phyloP scores from a whole-genome alignment of 1,140 invertebrate genomes.

The Aethina tumida region DNA sequence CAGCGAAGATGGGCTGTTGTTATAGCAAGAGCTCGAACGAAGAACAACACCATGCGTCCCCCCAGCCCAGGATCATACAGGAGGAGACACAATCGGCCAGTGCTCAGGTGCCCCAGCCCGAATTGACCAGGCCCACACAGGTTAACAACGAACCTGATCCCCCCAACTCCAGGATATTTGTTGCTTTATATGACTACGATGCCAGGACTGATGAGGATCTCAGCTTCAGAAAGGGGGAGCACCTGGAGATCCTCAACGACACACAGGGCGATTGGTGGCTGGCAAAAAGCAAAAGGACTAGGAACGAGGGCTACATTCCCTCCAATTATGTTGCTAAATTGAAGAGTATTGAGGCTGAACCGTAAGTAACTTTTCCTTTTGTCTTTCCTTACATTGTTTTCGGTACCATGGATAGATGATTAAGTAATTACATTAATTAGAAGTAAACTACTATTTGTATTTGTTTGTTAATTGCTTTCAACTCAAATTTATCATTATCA shows the following conservation, averaged over 20 bases:
- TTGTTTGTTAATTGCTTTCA: neutral
- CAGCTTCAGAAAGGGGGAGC: slow-evolving; percentile 96
- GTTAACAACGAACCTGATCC: slow-evolving; percentile 52
- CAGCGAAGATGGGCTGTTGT: slow-evolving; percentile 55
- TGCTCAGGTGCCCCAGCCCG: slow-evolving; percentile 54
- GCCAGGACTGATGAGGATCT: slow-evolving; percentile 97
- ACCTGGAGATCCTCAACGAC: slow-evolving; percentile 96
- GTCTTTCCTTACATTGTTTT: neutral
- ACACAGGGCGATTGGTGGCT: slow-evolving; percentile 99
- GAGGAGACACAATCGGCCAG: slow-evolving; percentile 49
- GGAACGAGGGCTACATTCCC: slow-evolving; percentile 96
- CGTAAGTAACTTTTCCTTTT: slow-evolving; percentile 58
- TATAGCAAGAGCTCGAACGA: no score
- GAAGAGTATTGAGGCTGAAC: slow-evolving; percentile 98
- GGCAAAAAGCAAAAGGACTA: slow-evolving; percentile 86
- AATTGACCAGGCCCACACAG: slow-evolving; percentile 45
- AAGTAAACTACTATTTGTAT: neutral
- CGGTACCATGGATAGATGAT: neutral
- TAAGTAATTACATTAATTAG: neutral
- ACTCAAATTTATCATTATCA: neutral
- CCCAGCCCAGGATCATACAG: slow-evolving; percentile 50
- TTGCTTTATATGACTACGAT: slow-evolving; percentile 98
- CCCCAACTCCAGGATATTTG: slow-evolving; percentile 79
- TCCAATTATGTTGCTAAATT: slow-evolving; percentile 99
- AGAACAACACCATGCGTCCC: no score